Evolutionary conservation across 2,113 vertebrate species (phyloP), one percentile per base, ranked within the genome.

Genomic region (Rhinogobius similis): DNA sequence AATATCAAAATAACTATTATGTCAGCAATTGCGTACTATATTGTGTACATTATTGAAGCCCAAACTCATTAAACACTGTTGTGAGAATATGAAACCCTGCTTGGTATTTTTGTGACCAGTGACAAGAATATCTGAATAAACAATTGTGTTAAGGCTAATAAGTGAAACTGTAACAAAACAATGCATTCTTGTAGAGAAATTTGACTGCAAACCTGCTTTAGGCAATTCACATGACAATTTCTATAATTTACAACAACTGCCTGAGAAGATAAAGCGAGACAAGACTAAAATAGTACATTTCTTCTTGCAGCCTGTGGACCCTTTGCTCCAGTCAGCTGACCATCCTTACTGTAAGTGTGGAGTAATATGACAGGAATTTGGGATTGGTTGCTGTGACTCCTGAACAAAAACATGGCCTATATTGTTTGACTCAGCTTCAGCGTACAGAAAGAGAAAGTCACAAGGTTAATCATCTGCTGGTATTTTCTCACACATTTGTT

Each of bases 291-390:
- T 58, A 58, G 55, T 36, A 18, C 26, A 36, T 39, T 29, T 23
- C 12, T 58, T 18, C 29, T 29, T n/a, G 39, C 18, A 55, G 23
- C 67, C 39, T 14, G 3, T 50, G 65, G 39, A 41, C 5, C 32
- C 10, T 52, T 55, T 64, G 46, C 56, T 58, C 4, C 55, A 1
- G 77, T 70, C 82, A 86, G 79, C 76, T 84, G 81, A 81, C 75
- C 59, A 11, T 65, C 55, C 65, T 86, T 68, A 83, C 68, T 76
- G 79, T n/a, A 82, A 75, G 72, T 66, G 38, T 62, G 66, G 67
- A 72, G 61, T 73, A 76, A 78, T 79, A 73, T 78, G 69, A 68
- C 66, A 84, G 80, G 86, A 89, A 90, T 85, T 71, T 82, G 67
- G 72, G 77, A 79, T 75, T 52, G 61, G 75, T 50, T 76, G 65